Percentiles rank a stretch among this genome's conserved stretches.
Evolutionary conservation across 2,888 invertebrate species (phyloP).

Genomic region (Lepas anatifera): DNA sequence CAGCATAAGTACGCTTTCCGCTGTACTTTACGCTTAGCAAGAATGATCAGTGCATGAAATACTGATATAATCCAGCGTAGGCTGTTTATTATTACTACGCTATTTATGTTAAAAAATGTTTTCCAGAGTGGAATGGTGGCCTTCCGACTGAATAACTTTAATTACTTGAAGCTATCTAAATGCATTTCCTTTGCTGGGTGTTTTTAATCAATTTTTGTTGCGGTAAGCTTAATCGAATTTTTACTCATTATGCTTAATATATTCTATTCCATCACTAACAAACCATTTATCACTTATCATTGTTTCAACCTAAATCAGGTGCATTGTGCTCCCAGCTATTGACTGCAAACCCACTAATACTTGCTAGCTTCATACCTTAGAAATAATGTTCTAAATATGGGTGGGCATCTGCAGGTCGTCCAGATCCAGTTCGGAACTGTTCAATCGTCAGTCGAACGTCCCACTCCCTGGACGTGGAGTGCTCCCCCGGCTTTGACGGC

Average conservation of each 20-base stretch:
- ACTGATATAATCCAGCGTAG: too few relatives aligned
- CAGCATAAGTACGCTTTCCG: too few relatives aligned
- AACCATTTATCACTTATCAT: not conserved
- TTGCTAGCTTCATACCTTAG: not conserved
- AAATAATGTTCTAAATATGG: not conserved
- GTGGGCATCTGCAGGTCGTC: not conserved
- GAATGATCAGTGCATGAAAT: too few relatives aligned
- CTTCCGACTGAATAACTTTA: too few relatives aligned
- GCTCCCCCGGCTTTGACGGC: slow-evolving; percentile 16
- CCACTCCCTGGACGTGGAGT: slow-evolving; percentile 14
- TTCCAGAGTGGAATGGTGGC: too few relatives aligned
- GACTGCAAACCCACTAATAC: not conserved
- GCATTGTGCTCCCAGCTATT: not conserved
- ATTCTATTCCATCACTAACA: not conserved
- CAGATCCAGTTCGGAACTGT: slow-evolving; percentile 15
- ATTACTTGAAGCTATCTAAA: too few relatives aligned
- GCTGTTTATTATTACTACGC: too few relatives aligned
- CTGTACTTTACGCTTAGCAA: too few relatives aligned
- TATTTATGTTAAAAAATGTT: too few relatives aligned
- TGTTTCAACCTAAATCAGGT: not conserved
- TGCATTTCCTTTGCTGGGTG: too few relatives aligned
- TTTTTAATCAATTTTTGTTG: too few relatives aligned
- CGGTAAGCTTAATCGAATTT: not conserved
- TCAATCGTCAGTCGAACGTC: slow-evolving; percentile 15
- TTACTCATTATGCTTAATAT: not conserved